Base-by-base conservation (phyloP, 2,888 invertebrate genomes). In the Melanotus villosus region DNA sequence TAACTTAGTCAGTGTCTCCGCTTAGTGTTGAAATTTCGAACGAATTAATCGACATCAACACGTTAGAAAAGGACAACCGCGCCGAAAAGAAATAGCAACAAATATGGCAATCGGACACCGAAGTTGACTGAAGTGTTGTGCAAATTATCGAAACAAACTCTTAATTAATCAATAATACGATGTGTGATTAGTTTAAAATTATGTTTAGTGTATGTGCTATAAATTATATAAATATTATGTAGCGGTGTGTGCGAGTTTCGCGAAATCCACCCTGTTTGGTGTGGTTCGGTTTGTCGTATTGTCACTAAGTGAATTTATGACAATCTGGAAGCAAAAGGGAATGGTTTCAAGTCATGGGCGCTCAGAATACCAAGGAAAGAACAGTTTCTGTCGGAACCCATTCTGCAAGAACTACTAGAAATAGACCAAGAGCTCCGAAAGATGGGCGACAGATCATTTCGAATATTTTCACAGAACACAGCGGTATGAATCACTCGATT, bases 401-500 rank as follows among this genome's bases (percentile, higher is more conserved):
- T 81, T 91, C 93, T 78, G 89, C 91, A 83, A 90, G 93, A 82
- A 90, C 92, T 75, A 89, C 91, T 71, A 90, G 93, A 81, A 91
- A 89, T 83, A 93, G 93, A 86, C 91, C 91, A 78, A 88, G 92
- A 82, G 88, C 89, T 80, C 89, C 90, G 72, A 94, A 94, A 88
- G 95, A 95, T 89, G 92, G 92, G 84, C 90, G 93, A 85, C 90
- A 91, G 80, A 91, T 93, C 81, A 93, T 94, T 81, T 92, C 95
- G 80, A 96, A 96, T 87, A 95, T 96, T 85, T 97, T 96, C 87
- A 96, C 96, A 38, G 96, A 96, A 88, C 96, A 96, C 85, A 96
- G 93, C 86, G 96, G 96, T 96, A 87, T 50, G 50, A 50, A 26
- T 50, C 23, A 50, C n/a, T 30, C 50, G n/a, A n/a, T 43, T 41